Conservation (phyloP, 2,888 invertebrate species). For the Calameuta pallipes region DNA sequence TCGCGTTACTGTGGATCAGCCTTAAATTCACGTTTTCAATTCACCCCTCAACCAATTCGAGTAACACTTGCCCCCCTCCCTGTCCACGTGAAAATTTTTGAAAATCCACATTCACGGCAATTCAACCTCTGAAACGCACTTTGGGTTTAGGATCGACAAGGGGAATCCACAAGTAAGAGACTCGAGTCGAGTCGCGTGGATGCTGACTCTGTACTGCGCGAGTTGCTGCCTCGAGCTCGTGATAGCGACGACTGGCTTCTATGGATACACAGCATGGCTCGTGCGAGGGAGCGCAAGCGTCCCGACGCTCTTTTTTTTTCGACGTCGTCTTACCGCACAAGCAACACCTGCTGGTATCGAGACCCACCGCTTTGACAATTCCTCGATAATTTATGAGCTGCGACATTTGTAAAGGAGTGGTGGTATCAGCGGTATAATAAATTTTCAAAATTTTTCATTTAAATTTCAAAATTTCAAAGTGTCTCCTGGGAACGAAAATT, state of each 20-base stretch:
- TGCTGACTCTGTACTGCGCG: conserved; percentile 17
- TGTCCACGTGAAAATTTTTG: neutral
- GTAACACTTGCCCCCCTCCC: neutral
- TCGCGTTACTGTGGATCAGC: neutral
- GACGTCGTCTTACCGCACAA: neutral
- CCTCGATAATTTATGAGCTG: neutral
- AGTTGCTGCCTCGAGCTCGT: neutral
- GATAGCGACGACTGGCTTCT: conserved; percentile 5
- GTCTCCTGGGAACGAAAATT: too few species aligned
- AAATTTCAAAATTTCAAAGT: neutral
- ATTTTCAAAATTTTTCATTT: neutral
- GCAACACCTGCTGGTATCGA: neutral
- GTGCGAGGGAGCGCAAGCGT: conserved; percentile 9
- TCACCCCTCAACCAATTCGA: neutral
- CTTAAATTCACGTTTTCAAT: neutral
- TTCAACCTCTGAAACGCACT: neutral
- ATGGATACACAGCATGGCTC: neutral
- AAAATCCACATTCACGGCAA: neutral
- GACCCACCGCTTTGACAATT: neutral
- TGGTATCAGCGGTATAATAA: neutral
- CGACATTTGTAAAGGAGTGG: neutral
- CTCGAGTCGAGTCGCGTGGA: conserved; percentile 46
- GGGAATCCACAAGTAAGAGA: conserved; percentile 32
- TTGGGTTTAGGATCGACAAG: neutral
- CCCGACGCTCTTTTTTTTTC: neutral